A percentile compares a stretch with the other conserved stretches of the same genome.
phyloP scores from a whole-genome alignment of 2,113 vertebrate genomes.

The Aleadryas rufinucha region DNA sequence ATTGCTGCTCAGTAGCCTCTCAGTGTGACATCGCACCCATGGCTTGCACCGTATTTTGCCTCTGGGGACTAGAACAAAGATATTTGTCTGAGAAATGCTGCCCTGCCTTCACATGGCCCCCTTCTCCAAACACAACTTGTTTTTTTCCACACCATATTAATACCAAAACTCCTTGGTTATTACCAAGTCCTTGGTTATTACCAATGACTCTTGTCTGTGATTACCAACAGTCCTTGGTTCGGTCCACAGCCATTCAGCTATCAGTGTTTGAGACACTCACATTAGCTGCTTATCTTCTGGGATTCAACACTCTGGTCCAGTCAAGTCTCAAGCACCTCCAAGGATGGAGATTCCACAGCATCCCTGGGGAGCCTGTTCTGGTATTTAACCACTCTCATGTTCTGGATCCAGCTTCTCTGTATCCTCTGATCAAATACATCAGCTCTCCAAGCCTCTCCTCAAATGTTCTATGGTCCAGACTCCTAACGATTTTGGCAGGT shows the following conservation, averaged over 20 bases:
- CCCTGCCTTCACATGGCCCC: background rate
- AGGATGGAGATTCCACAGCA: background rate
- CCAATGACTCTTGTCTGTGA: background rate
- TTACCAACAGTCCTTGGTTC: background rate
- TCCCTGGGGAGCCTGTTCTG: background rate
- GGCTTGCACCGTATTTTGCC: background rate
- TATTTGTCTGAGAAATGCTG: background rate
- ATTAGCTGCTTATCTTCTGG: background rate
- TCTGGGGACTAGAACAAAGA: background rate
- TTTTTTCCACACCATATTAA: background rate
- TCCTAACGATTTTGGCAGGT: background rate
- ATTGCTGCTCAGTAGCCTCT: background rate
- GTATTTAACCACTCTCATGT: background rate
- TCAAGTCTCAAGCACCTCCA: background rate
- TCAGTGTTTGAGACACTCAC: background rate
- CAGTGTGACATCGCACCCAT: background rate
- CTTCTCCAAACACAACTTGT: background rate
- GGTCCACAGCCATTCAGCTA: background rate
- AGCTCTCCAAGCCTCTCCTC: background rate
- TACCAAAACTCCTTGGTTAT: background rate
- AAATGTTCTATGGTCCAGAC: background rate
- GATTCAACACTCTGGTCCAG: background rate
- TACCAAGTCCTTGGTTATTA: background rate
- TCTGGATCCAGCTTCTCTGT: background rate
- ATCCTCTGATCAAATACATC: background rate